A percentile compares a stretch with the other conserved stretches of the same genome.
These are phyloP conservation scores for Drosophila meridionalis DNA, from an alignment of 2,888 invertebrate genomes.

Conservation along the genomic window DNA sequence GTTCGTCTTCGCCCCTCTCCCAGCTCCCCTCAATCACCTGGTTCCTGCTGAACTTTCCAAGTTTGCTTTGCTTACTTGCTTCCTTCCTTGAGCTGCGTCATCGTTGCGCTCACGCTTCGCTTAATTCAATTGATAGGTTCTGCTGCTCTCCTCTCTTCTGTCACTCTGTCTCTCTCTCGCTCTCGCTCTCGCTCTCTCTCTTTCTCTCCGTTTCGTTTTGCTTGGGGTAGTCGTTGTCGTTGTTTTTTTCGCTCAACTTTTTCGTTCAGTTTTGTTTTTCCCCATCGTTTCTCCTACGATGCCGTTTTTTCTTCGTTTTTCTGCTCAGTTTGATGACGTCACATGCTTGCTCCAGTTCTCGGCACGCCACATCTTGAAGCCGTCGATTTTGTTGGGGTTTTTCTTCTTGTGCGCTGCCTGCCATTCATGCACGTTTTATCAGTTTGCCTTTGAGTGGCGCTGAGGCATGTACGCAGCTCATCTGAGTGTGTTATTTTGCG, in stretches of 20 bases:
- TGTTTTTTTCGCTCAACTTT: constrained; percentile 31
- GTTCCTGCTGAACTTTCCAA: constrained; percentile 18
- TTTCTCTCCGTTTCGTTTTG: constrained; percentile 16
- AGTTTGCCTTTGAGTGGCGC: constrained; percentile 70
- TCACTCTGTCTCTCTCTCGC: constrained; percentile 19
- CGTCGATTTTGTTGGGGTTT: constrained; percentile 18
- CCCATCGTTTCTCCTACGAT: constrained; percentile 58
- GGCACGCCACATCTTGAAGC: constrained; percentile 57
- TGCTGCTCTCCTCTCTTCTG: neutral
- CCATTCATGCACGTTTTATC: constrained; percentile 78
- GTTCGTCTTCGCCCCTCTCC: neutral
- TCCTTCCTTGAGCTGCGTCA: constrained; percentile 50
- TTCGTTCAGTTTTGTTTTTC: constrained; percentile 80
- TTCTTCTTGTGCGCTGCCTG: constrained; percentile 42
- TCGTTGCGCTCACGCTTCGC: constrained; percentile 44
- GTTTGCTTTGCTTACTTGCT: constrained; percentile 49
- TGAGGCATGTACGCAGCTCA: constrained; percentile 68
- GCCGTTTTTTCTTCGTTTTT: constrained; percentile 15
- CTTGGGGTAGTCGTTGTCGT: constrained; percentile 44
- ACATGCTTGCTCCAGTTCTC: constrained; percentile 73
- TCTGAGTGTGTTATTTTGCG: constrained; percentile 28
- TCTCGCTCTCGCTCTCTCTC: constrained; percentile 22
- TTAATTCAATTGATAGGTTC: constrained; percentile 53
- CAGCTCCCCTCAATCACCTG: neutral
- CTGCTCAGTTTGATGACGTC: constrained; percentile 66